Evolutionary conservation across 2,888 invertebrate species (phyloP).

Genomic region (Arctia plantaginis): DNA sequence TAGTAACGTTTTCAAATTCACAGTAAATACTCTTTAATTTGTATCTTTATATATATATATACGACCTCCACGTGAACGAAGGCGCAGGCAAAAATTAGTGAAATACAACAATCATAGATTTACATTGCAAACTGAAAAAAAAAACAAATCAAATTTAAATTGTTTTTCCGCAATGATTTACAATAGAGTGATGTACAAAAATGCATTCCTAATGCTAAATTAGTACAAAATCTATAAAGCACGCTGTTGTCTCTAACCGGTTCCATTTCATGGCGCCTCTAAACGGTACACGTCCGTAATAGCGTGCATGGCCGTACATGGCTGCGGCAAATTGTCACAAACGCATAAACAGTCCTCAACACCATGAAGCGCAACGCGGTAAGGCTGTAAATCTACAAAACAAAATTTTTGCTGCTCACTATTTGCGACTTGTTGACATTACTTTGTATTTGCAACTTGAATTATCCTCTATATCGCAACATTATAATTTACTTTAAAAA

Average conservation of each 20-base stretch:
- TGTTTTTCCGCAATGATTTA: neutral
- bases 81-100: too few species aligned
- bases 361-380: slow-evolving; percentile 41
- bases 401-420: slow-evolving; percentile 10
- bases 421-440: neutral
- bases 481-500: neutral
- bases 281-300: slow-evolving; percentile 26
- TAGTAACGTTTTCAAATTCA: too few species aligned
- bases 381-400: slow-evolving; percentile 19
- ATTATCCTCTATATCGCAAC: neutral
- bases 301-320: slow-evolving; percentile 23
- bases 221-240: slow-evolving; percentile 8
- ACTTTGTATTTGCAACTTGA: neutral
- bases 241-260: slow-evolving; percentile 15
- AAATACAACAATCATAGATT: too few species aligned
- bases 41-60: too few species aligned
- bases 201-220: neutral
- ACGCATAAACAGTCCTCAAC: slow-evolving; percentile 35
- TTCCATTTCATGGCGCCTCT: slow-evolving; percentile 34
- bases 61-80: too few species aligned
- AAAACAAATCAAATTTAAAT: too few species aligned
- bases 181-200: neutral
- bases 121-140: too few species aligned
- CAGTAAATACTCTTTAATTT: too few species aligned
- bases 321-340: slow-evolving; percentile 44